A percentile compares a stretch with the other conserved stretches of the same genome.
These are phyloP conservation scores for Gymnorhina tibicen DNA, from an alignment of 2,113 vertebrate genomes.

Conservation along the genomic window DNA sequence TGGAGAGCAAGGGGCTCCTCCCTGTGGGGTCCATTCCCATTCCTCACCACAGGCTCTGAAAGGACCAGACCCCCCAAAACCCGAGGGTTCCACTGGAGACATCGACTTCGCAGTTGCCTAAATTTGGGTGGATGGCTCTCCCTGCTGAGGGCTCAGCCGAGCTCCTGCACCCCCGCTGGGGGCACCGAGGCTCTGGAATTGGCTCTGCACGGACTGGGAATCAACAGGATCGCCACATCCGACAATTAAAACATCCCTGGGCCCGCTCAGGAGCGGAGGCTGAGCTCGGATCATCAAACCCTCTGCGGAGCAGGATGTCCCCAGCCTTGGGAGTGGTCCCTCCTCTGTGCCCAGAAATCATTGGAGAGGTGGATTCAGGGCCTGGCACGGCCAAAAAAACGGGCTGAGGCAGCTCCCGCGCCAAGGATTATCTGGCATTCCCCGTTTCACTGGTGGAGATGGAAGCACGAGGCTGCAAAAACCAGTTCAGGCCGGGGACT, in stretches of 20 bases:
- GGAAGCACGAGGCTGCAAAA: background rate
- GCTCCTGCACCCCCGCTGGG: background rate
- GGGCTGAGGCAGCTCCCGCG: background rate
- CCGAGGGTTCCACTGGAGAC: background rate
- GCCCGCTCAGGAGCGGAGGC: background rate
- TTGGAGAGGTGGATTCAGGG: background rate
- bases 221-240: background rate
- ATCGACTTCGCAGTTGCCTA: background rate
- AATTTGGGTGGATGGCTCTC: background rate
- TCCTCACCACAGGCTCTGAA: background rate
- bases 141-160: background rate
- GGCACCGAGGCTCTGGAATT: background rate
- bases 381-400: background rate
- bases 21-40: background rate
- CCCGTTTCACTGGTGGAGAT: background rate
- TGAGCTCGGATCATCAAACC: background rate
- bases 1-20: background rate
- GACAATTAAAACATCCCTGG: background rate
- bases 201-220: background rate
- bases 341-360: background rate
- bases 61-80: background rate
- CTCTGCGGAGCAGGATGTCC: too few species aligned
- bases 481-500: background rate
- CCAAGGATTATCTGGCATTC: background rate
- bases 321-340: background rate